Percentiles rank a stretch among this genome's conserved stretches.
Evolutionary conservation across 2,888 invertebrate species (phyloP).

Genomic region (Aplocera efformata): DNA sequence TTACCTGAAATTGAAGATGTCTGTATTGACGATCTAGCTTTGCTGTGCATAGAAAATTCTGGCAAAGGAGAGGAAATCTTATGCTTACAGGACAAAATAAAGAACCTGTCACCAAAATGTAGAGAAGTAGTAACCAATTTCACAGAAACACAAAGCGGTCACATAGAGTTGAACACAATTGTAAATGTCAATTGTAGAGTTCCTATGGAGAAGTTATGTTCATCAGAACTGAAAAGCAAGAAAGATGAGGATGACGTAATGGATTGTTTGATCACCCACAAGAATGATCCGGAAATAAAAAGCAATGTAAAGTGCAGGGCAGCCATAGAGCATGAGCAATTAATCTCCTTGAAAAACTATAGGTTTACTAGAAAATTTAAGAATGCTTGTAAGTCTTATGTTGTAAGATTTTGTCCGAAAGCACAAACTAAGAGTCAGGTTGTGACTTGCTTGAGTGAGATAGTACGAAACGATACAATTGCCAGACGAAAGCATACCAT

Average conservation of each 20-base stretch:
- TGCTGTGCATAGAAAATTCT: slow-evolving; percentile 90
- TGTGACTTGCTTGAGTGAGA: slow-evolving; percentile 92
- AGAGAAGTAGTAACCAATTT: slow-evolving; percentile 88
- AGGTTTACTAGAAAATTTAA: slow-evolving; percentile 97
- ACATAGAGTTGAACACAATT: slow-evolving; percentile 93
- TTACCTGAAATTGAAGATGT: slow-evolving; percentile 96
- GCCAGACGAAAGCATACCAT: slow-evolving; percentile 87
- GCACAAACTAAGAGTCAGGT: slow-evolving; percentile 89
- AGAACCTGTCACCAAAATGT: slow-evolving; percentile 85
- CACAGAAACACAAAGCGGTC: slow-evolving; percentile 94
- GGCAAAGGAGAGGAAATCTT: slow-evolving; percentile 94
- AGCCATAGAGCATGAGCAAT: slow-evolving; percentile 98
- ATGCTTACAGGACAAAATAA: slow-evolving; percentile 93
- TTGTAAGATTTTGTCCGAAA: slow-evolving; percentile 83
- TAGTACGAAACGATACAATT: slow-evolving; percentile 93
- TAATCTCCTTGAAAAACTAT: slow-evolving; percentile 95
- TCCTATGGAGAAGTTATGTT: slow-evolving; percentile 89
- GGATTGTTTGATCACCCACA: slow-evolving; percentile 95
- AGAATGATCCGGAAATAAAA: slow-evolving; percentile 91
- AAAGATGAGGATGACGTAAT: slow-evolving; percentile 94
- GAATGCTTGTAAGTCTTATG: slow-evolving; percentile 93
- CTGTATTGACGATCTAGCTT: slow-evolving; percentile 92
- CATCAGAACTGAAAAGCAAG: slow-evolving; percentile 82
- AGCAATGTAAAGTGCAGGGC: slow-evolving; percentile 91
- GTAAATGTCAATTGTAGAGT: slow-evolving; percentile 90